Evolutionary conservation across 2,888 invertebrate genomes (phyloP).

Genomic region (Euclidia mi): DNA sequence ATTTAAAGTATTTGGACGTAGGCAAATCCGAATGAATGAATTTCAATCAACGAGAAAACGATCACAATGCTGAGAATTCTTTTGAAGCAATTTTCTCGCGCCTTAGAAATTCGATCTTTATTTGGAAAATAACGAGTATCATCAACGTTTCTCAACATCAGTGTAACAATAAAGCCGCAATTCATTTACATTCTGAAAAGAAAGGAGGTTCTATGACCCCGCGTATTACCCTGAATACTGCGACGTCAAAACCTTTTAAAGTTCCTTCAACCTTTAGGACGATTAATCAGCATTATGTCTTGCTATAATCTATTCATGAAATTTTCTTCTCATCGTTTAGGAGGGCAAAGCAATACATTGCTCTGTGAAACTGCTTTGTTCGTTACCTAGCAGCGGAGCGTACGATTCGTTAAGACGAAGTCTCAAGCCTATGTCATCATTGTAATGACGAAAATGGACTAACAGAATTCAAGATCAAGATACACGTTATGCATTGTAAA

Average conservation of each 20-base stretch:
- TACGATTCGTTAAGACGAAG: no score
- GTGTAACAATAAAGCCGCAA: constrained; percentile 18
- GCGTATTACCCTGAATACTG: constrained; percentile 26
- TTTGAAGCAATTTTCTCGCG: background rate
- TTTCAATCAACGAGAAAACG: background rate
- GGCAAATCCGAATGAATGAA: background rate
- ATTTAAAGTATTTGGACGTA: no score
- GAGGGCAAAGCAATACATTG: no score
- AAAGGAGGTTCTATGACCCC: constrained; percentile 34
- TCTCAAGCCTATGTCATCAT: no score
- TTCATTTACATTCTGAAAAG: constrained; percentile 18
- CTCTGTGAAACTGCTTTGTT: no score
- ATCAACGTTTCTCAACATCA: constrained; percentile 3
- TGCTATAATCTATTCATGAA: no score
- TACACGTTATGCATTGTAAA: no score
- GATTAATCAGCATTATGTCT: no score
- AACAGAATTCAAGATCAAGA: no score
- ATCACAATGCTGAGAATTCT: constrained; percentile 2
- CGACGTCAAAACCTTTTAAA: constrained; percentile 11
- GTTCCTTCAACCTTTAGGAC: constrained; percentile 27
- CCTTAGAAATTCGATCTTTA: constrained; percentile 17
- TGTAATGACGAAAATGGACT: no score
- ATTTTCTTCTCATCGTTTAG: no score
- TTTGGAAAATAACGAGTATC: constrained; percentile 21
- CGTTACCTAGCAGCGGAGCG: no score